Evolutionary conservation across 2,113 vertebrate species (phyloP).

Genomic region (Microtus oregoni): DNA sequence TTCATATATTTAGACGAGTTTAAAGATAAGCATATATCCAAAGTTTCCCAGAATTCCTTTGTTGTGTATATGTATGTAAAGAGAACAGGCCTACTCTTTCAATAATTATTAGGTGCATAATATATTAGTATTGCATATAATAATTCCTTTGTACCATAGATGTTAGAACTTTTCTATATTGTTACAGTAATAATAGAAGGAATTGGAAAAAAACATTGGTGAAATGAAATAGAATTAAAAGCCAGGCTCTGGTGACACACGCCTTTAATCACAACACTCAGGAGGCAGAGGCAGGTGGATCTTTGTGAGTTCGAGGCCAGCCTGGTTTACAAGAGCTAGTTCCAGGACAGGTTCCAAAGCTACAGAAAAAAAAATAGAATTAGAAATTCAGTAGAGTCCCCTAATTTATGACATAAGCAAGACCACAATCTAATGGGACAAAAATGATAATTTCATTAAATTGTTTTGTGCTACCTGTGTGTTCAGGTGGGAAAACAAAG

Average conservation of each 20-base stretch:
- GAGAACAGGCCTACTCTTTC: not conserved
- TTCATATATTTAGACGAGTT: not conserved
- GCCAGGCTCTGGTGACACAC: no score
- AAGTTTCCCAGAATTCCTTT: not conserved
- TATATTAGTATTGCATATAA: not conserved
- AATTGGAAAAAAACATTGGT: not conserved
- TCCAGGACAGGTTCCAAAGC: no score
- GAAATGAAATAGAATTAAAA: not conserved
- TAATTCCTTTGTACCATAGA: not conserved
- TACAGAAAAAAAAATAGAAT: not conserved
- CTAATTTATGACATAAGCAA: not conserved
- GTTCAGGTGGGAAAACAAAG: not conserved
- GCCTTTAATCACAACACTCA: no score
- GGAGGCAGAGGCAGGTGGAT: no score
- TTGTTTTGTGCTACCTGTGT: not conserved
- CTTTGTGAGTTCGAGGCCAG: no score
- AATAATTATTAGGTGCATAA: not conserved
- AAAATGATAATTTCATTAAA: not conserved
- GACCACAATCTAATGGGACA: not conserved
- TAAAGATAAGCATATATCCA: not conserved
- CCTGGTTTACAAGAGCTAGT: no score
- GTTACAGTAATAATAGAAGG: not conserved
- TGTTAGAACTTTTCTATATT: not conserved
- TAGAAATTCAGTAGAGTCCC: not conserved
- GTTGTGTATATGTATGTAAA: not conserved